Conservation (phyloP, 2,797 vertebrate genomes). For the Takifugu ocellatus region DNA sequence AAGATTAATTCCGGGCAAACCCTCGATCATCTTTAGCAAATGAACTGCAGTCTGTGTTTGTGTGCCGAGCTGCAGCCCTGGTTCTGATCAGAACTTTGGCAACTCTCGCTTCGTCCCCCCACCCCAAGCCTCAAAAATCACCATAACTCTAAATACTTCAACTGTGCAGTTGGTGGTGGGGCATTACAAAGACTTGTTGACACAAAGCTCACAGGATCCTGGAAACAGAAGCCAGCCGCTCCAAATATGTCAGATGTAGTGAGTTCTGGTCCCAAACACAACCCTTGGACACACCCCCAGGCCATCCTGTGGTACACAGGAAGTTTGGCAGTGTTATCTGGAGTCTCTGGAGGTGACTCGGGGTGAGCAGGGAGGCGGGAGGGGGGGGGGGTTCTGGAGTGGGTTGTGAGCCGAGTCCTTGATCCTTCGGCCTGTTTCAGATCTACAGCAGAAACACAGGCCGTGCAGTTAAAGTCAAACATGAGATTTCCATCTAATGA, state of each 20-base stretch:
- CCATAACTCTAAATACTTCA: constrained; percentile 32
- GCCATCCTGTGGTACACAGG: constrained; percentile 21
- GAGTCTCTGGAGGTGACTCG: constrained; percentile 29
- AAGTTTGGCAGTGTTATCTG: constrained; percentile 28
- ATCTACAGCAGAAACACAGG: constrained; percentile 23
- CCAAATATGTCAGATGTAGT: too few species aligned
- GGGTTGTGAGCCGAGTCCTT: constrained; percentile 6
- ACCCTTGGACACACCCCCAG: constrained; percentile 5
- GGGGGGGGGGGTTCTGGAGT: constrained; percentile 25
- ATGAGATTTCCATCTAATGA: constrained; percentile 57
- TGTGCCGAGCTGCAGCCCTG: constrained; percentile 28
- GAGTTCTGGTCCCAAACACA: not conserved
- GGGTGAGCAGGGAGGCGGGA: not conserved
- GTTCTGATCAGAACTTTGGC: constrained; percentile 39
- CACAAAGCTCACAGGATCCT: constrained; percentile 10
- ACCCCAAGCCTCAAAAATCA: constrained; percentile 21
- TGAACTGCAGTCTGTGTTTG: constrained; percentile 34
- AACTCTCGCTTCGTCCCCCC: constrained; percentile 27
- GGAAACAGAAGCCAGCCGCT: not conserved
- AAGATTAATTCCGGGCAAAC: constrained; percentile 1
- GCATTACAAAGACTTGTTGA: constrained; percentile 13
- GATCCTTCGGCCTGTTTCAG: constrained; percentile 17
- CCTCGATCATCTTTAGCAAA: constrained; percentile 26
- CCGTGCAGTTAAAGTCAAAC: constrained; percentile 32
- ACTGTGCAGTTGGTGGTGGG: constrained; percentile 5